A percentile compares a stretch with the other conserved stretches of the same genome.
These are phyloP conservation scores for Cardiocondyla obscurior DNA, from an alignment of 1,140 invertebrate genomes.

Conservation along the genomic window DNA sequence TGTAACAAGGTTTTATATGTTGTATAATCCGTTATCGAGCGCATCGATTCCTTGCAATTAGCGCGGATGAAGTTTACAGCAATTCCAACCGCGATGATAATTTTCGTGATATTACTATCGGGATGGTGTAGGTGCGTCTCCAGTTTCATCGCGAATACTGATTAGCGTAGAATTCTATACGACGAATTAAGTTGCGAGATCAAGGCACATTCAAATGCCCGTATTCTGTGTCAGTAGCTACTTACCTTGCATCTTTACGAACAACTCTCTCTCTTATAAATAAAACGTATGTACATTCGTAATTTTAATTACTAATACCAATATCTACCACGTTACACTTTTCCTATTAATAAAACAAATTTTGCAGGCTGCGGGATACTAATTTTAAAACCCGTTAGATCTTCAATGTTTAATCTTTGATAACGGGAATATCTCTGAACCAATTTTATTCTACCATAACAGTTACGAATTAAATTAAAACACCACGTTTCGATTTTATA, in stretches of 20 bases:
- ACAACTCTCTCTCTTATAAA: slow-evolving; percentile 42
- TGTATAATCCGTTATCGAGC: not conserved
- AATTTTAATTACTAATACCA: not conserved
- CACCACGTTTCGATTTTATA: not conserved
- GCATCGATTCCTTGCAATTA: not conserved
- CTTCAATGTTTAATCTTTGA: not conserved
- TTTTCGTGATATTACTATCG: slow-evolving; percentile 54
- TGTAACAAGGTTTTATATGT: not conserved
- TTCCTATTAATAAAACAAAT: slow-evolving; percentile 6
- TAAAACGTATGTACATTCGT: not conserved
- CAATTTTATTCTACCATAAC: not conserved
- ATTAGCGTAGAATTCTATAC: slow-evolving; percentile 89
- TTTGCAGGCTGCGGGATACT: not conserved
- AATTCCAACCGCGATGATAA: slow-evolving; percentile 41
- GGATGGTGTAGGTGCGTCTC: slow-evolving; percentile 86
- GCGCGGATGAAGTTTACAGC: not conserved
- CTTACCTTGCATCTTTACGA: slow-evolving; percentile 83
- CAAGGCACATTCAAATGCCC: slow-evolving; percentile 88
- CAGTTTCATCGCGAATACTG: slow-evolving; percentile 84
- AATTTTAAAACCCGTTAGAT: not conserved
- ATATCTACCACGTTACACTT: not conserved
- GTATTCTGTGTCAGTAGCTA: slow-evolving; percentile 87
- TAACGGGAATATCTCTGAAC: not conserved
- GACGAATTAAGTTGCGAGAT: slow-evolving; percentile 90
- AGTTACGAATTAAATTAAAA: slow-evolving; percentile 19